Conservation (phyloP, 1,140 invertebrate genomes). For the Megalopta genalis region DNA sequence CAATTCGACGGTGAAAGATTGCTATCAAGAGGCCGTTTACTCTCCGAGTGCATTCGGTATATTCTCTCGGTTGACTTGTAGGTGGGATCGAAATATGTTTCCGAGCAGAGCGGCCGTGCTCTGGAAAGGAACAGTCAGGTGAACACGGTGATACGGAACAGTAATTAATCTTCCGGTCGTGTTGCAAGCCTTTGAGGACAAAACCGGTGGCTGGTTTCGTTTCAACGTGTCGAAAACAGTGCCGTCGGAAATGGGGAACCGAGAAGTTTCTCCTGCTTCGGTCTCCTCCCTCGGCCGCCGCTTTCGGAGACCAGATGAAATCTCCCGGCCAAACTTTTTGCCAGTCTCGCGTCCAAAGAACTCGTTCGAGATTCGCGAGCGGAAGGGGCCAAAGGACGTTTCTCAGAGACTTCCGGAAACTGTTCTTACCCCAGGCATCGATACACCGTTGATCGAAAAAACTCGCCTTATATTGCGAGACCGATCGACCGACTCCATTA, state of each 20-base stretch:
- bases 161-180: slow-evolving; percentile 34
- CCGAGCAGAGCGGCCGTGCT: too few species aligned
- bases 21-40: too few species aligned
- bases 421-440: neutral
- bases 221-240: slow-evolving; percentile 22
- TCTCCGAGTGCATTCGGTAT: too few species aligned
- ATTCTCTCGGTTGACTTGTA: too few species aligned
- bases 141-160: neutral
- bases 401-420: neutral
- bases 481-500: too few species aligned
- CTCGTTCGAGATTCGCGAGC: slow-evolving; percentile 4
- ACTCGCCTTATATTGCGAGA: neutral
- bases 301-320: slow-evolving; percentile 26
- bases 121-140: neutral
- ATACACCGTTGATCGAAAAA: neutral
- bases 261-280: neutral
- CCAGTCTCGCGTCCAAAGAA: neutral
- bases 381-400: neutral
- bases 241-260: neutral
- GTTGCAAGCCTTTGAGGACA: neutral
- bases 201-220: slow-evolving; percentile 20
- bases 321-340: slow-evolving; percentile 18
- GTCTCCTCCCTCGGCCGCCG: neutral
- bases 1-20: too few species aligned
- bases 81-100: too few species aligned